These are phyloP conservation scores for Chionoecetes opilio DNA, from an alignment of 1,140 invertebrate genomes.

Conservation along the genomic window DNA sequence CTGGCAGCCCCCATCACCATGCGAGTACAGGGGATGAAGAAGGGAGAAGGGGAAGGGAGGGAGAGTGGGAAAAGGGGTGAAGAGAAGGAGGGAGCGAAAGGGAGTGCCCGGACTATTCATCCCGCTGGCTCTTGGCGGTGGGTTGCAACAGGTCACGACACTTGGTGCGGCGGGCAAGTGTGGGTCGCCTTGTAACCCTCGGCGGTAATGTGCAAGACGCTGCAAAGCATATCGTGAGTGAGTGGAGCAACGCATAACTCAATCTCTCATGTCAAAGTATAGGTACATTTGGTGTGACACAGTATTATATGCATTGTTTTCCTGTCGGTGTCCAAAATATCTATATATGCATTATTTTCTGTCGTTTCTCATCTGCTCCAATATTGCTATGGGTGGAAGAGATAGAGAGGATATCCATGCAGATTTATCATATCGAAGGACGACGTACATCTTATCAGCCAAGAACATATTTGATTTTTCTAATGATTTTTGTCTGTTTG, in stretches of 20 bases:
- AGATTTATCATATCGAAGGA: no score
- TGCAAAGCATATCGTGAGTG: background rate
- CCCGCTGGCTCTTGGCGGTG: background rate
- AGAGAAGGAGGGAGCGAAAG: conserved; percentile 31
- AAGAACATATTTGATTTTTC: no score
- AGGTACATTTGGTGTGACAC: no score
- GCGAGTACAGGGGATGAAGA: background rate
- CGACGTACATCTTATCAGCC: no score
- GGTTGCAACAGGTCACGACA: background rate
- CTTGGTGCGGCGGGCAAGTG: background rate
- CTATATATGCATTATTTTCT: no score
- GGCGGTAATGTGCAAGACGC: background rate
- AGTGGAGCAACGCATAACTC: background rate
- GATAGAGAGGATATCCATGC: no score
- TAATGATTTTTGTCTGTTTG: no score
- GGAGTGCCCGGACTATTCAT: background rate
- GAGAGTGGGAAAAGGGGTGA: background rate
- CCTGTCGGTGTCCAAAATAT: no score
- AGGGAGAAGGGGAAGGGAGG: conserved; percentile 15
- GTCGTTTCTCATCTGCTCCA: no score
- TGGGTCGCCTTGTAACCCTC: background rate
- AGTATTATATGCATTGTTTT: no score
- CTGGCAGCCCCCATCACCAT: background rate
- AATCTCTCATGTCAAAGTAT: background rate
- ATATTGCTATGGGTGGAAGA: no score